Conservation (phyloP, 2,888 invertebrate genomes). For the Coleophora flavipennella region DNA sequence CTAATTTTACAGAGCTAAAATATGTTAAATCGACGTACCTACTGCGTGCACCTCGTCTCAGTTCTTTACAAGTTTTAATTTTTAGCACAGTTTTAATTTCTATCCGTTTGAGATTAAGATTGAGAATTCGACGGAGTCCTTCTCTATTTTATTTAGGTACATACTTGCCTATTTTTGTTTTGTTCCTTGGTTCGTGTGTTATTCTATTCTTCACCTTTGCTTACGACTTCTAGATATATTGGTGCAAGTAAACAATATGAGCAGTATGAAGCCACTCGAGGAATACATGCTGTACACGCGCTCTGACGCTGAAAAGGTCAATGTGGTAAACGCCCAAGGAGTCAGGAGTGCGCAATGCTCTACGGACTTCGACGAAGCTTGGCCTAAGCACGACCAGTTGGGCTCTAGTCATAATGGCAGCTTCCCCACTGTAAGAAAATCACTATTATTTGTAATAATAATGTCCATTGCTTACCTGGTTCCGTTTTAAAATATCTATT, state of each 20-base stretch:
- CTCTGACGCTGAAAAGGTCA: slow-evolving; percentile 85
- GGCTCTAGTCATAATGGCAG: slow-evolving; percentile 59
- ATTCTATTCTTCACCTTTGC: no score
- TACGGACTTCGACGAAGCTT: slow-evolving; percentile 78
- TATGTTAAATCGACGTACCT: no score
- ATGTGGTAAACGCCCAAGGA: slow-evolving; percentile 89
- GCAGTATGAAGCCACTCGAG: slow-evolving; percentile 88
- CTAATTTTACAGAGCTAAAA: no score
- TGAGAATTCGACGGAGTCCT: no score
- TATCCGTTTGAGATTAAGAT: no score
- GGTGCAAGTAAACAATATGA: slow-evolving; percentile 82
- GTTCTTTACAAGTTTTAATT: no score
- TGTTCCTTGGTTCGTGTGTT: no score
- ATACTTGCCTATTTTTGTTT: no score
- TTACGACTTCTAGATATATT: slow-evolving; percentile 78
- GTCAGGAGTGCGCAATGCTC: slow-evolving; percentile 90
- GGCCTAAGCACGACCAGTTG: slow-evolving; percentile 56
- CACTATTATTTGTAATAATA: not conserved
- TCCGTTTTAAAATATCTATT: no score
- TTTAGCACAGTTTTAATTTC: no score
- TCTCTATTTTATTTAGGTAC: no score
- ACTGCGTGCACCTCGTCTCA: no score
- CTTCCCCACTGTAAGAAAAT: slow-evolving; percentile 24
- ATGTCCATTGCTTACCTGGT: slow-evolving; percentile 3
- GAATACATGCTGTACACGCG: slow-evolving; percentile 94